These are phyloP conservation scores for Theropithecus gelada DNA, from an alignment of 2,113 vertebrate genomes.

Conservation along the genomic window DNA sequence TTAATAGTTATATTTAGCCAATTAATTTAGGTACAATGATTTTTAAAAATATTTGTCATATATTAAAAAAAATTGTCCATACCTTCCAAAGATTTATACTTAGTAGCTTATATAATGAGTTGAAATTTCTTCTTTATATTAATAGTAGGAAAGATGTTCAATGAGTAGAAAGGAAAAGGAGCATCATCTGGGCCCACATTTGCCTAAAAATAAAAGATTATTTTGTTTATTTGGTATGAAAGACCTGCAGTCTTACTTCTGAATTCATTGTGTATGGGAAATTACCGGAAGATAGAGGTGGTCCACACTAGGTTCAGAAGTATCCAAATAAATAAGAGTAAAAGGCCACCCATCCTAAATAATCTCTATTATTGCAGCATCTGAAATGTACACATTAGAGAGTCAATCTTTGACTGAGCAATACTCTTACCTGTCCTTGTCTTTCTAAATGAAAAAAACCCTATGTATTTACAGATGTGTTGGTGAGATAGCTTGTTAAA, in stretches of 20 bases:
- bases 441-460: not conserved
- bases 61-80: not conserved
- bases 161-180: constrained; percentile 1
- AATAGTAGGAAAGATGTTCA: not conserved
- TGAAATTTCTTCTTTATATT: not conserved
- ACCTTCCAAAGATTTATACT: constrained; percentile 2
- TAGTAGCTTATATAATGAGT: not conserved
- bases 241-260: not conserved
- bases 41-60: constrained; percentile 34
- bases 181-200: not conserved
- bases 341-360: not conserved
- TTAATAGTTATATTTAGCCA: constrained; percentile 49
- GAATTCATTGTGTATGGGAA: not conserved
- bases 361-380: not conserved
- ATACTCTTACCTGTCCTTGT: not conserved
- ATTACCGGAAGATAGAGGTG: not conserved
- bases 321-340: not conserved
- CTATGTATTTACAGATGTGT: not conserved
- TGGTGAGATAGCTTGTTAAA: not conserved
- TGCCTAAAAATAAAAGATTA: constrained; percentile 10
- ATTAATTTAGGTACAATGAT: constrained; percentile 51
- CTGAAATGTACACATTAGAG: not conserved
- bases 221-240: not conserved
- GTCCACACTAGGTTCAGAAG: not conserved
- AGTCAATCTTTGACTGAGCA: not conserved